These are phyloP conservation scores for Osmerus eperlanus DNA, from an alignment of 2,113 vertebrate genomes.

Conservation along the genomic window DNA sequence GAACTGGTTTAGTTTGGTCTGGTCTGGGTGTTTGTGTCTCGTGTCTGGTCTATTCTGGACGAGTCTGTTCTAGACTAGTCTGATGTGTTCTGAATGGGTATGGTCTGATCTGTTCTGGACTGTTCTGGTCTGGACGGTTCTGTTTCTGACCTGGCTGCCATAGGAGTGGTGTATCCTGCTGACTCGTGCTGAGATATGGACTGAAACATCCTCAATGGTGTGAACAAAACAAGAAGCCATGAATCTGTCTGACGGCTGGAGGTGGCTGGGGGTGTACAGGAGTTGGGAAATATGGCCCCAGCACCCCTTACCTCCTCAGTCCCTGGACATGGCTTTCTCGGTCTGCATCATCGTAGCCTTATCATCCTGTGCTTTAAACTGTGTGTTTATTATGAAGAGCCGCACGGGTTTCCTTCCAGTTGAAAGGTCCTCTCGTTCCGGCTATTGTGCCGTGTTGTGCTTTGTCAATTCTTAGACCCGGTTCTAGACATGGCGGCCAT, in stretches of 20 bases:
- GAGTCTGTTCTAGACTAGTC: too few relatives aligned
- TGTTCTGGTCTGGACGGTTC: not conserved
- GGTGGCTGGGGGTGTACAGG: not conserved
- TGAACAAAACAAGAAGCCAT: too few relatives aligned
- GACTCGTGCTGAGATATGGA: too few relatives aligned
- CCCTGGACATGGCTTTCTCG: conserved; percentile 37
- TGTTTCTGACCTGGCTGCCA: too few relatives aligned
- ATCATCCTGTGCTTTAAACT: conserved; percentile 50
- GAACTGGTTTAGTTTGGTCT: too few relatives aligned
- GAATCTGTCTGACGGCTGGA: too few relatives aligned
- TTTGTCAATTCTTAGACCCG: conserved; percentile 25
- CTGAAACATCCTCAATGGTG: too few relatives aligned
- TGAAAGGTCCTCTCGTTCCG: conserved; percentile 51
- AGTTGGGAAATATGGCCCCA: conserved; percentile 5
- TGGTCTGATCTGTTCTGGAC: not conserved
- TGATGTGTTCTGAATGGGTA: too few relatives aligned
- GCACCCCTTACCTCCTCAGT: too few relatives aligned
- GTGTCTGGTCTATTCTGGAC: too few relatives aligned
- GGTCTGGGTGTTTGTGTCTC: too few relatives aligned
- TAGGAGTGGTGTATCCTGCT: too few relatives aligned
- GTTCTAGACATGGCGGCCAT: conserved; percentile 8
- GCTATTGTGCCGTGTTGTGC: conserved; percentile 38
- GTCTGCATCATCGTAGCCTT: conserved; percentile 36
- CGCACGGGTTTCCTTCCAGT: conserved; percentile 42
- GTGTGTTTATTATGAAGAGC: conserved; percentile 36